Evolutionary conservation across 2,888 invertebrate species (phyloP), one percentile per base, ranked within the genome.

Genomic region (Ennomos quercinarius): DNA sequence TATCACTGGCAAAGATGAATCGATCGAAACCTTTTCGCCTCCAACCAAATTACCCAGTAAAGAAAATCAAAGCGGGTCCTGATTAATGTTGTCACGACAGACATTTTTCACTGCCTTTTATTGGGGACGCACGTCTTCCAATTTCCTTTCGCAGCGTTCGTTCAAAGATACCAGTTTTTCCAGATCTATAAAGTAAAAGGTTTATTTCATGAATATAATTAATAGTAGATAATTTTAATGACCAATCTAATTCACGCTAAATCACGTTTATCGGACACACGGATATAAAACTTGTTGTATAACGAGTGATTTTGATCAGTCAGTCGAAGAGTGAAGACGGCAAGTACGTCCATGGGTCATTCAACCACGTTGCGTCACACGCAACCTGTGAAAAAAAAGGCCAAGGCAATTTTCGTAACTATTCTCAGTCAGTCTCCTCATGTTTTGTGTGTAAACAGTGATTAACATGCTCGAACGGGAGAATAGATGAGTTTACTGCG

Each of bases 351-450:
- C 54, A 59, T 56, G 54, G 61, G 71, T 70, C 69, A 63, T 70
- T 72, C 67, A 74, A 71, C 69, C 58, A 56, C 11, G 52, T 70
- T 70, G 66, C 71, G 71, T 70, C 71, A 72, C 52, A 49, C 46
- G 46, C 55, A 61, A 56, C 55, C 60, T 61, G 57, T 51, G 35
- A 43, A 63, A 63, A 63, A 63, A 70, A 67, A 67, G 54, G 49
- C 54, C 62, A 46, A 43, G 47, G 58, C 53, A 51, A 63, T 61
- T 63, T 70, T 66, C 58, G 59, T 62, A 65, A 64, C 61, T 64
- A 62, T 61, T 64, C 55, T 60, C 49, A 57, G 52, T 60, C 49
- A 57, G 52, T 62, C 51, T 51, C 44, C 49, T 40, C 52, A 41
- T 43, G 49, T 55, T 50, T 47, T 62, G 52, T 58, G 64, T 51